Conservation (phyloP, 2,797 vertebrate genomes). For the Heterohyrax brucei region DNA sequence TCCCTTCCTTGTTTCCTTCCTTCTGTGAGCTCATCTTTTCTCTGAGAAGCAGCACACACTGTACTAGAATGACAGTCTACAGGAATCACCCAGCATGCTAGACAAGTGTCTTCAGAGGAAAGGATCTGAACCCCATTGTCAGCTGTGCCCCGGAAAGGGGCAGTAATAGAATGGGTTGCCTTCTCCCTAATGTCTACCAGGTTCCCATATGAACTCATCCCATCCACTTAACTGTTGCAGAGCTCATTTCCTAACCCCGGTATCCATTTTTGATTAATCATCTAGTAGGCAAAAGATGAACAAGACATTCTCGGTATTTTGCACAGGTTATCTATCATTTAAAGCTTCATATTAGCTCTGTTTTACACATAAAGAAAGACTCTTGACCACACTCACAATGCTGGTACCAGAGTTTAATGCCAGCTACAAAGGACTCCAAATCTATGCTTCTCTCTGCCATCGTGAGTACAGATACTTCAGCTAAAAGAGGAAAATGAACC, state of each 20-base stretch:
- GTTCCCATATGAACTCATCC: not conserved
- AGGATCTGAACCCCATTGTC: not conserved
- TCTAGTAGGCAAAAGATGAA: not conserved
- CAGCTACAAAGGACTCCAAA: not conserved
- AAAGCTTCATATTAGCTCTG: not conserved
- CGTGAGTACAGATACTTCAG: not conserved
- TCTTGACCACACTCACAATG: not conserved
- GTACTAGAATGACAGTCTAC: fast-evolving
- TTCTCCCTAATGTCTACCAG: not conserved
- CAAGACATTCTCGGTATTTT: not conserved
- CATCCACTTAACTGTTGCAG: not conserved
- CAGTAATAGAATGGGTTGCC: not conserved
- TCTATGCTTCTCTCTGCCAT: not conserved
- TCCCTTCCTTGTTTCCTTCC: not conserved
- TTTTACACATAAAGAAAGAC: not conserved
- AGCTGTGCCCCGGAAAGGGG: not conserved
- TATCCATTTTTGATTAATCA: not conserved
- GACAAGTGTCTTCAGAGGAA: not conserved
- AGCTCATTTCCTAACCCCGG: not conserved
- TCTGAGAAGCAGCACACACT: not conserved
- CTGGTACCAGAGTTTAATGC: not conserved
- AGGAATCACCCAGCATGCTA: not conserved
- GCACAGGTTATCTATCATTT: not conserved
- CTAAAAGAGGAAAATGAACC: not conserved
- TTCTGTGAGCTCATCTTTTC: not conserved